Percentiles rank a stretch among this genome's conserved stretches.
Conservation (phyloP, 2,797 vertebrate species). For the Podargus strigoides region DNA sequence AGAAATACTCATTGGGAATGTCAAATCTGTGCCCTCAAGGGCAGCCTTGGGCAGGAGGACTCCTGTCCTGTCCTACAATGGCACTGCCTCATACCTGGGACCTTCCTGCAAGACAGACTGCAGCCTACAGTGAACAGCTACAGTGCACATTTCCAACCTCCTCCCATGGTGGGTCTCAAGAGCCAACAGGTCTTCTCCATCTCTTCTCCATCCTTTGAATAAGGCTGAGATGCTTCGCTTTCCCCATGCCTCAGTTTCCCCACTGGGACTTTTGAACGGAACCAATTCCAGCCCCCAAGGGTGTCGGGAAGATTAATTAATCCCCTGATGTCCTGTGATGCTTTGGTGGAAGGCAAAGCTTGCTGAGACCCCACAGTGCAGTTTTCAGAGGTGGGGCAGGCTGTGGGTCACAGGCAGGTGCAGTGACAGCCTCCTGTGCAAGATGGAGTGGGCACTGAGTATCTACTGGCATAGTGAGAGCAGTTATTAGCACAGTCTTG, state of each 20-base stretch:
- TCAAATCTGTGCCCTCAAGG: neutral
- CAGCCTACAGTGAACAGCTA: neutral
- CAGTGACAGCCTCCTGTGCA: neutral
- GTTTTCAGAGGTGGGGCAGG: neutral
- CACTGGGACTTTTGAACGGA: neutral
- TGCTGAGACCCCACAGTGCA: neutral
- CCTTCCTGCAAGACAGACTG: neutral
- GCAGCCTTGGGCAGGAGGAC: neutral
- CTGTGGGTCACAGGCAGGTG: rapidly evolving
- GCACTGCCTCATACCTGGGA: neutral
- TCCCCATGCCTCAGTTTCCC: neutral
- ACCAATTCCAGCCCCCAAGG: neutral
- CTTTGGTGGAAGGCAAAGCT: neutral
- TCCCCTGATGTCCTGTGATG: neutral
- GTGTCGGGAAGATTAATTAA: neutral
- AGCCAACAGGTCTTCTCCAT: neutral
- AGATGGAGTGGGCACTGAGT: neutral
- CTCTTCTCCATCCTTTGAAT: neutral
- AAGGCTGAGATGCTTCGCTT: neutral
- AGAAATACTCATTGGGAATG: neutral
- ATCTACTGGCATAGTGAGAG: neutral
- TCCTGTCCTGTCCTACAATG: neutral
- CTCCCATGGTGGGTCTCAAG: neutral
- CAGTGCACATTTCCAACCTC: neutral
- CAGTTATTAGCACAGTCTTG: neutral